Base-by-base conservation (phyloP, 2,888 invertebrate species). In the Dromius quadrimaculatus region DNA sequence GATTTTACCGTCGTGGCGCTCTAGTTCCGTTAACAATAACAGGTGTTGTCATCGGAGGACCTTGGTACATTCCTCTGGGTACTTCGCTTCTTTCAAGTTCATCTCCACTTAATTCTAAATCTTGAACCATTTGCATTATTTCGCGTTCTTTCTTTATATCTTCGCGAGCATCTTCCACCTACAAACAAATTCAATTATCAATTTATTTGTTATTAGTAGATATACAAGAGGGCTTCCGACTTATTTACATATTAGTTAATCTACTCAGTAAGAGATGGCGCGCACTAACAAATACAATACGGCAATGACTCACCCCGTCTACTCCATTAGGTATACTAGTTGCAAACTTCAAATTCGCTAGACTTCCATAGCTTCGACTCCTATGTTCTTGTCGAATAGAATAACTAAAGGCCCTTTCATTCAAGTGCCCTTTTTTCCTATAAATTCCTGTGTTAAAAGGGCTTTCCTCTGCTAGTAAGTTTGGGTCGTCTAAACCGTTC, bases 341-440 rank as follows among this genome's bases (percentile, higher is more conserved):
- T 76, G 92, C 93, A 83, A 95, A 95, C 81, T 95, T 94, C 73
- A 96, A 85, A 80, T 95, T 95, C 72, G 95, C 94, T 80, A 96
- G 85, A 72, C 94, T 94, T 71, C 95, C 95, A 82, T 96, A 95
- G 78, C 95, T 95, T 72, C 96, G 87, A 80, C 95, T 95, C 74
- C 96, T 88, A 80, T 96, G 95, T 81, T 96, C 96, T 81, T 96
- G 95, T 70, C 96, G 86, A 79, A 96, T 96, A 76, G 95, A 95
- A 84, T 96, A 95, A 69, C 94, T 94, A 80, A 96, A 96, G 19
- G 96, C 96, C 62, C 95, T 86, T 81, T 96, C 96, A 82, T 96
- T 96, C 74, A 96, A 83, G 78, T 96, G 95, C 0, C 95, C 95
- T 78, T 95, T 95, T 79, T 94, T 92, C 76, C 93, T 86, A 80